Evolutionary conservation across 2,888 invertebrate species (phyloP), one percentile per base, ranked within the genome.

Genomic region (Drosophila fungiperda): DNA sequence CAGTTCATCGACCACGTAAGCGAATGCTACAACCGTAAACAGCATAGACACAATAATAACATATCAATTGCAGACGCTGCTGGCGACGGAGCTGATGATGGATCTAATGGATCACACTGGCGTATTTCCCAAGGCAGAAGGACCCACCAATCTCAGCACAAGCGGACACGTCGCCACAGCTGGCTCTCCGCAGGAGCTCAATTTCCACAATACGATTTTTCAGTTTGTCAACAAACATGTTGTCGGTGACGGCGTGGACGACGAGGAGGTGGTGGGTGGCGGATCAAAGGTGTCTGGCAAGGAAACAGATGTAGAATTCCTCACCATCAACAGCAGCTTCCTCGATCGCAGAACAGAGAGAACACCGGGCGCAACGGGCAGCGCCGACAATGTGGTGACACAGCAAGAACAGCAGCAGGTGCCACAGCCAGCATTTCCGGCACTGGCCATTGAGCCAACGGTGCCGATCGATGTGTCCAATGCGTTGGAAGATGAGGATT

Each of bases 1-100:
- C 80, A 92, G 83, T 93, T 89, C 77, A 93, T 93, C 66, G 93
- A 93, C 70, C 93, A 93, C 79, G 93, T 93, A 87, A 89, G 71
- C 68, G 5, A 1, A 20, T 29, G 1, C 0, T 1, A 20, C n/a
- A 3, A 15, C 23, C 20, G 12, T 3, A 0, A 23, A 6, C 15
- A 2, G 9, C 0, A 3, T 3, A 12, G 20, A 17, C 20, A 42
- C 9, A 11, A 48, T 32, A 42, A 42, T 32, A 33, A 9, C 7
- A 36, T 20, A 60, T 23, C n/a, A 11, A n/a, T 26, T 17, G 3
- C 69, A 93, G 93, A 82, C 92, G 29, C 88, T 93, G 42, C 77
- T 93, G 60, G 91, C 90, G 59, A 89, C 93, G 5, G 92, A 92
- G 71, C 68, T 93, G 89, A 79, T 93, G 55, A 92, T 93, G 80